phyloP scores from a whole-genome alignment of 2,113 vertebrate genomes.

The Mesitornis unicolor region DNA sequence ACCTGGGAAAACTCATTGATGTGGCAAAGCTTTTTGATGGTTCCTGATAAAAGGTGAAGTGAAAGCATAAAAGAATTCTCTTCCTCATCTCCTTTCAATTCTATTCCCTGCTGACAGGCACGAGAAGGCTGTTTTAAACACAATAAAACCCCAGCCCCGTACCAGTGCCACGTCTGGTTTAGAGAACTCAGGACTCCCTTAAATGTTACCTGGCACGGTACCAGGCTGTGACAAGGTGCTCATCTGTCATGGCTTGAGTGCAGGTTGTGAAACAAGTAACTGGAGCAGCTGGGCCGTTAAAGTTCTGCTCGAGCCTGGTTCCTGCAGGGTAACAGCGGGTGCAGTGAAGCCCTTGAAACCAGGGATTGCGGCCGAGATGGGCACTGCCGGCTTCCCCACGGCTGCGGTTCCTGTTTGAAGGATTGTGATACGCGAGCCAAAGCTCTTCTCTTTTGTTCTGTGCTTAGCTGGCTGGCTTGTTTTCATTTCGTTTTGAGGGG shows the following conservation, averaged over 20 bases:
- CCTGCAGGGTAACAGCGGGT: not conserved
- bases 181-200: not conserved
- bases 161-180: not conserved
- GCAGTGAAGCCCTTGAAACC: rapidly evolving
- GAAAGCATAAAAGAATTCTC: not conserved
- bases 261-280: not conserved
- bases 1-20: not conserved
- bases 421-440: not conserved
- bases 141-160: rapidly evolving
- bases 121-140: not conserved
- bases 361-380: not conserved
- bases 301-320: not conserved
- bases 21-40: not conserved
- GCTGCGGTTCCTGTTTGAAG: rapidly evolving
- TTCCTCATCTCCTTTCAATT: not conserved
- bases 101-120: not conserved
- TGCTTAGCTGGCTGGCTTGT: not conserved
- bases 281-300: not conserved
- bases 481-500: not conserved
- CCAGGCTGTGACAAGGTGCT: not conserved
- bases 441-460: not conserved
- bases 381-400: not conserved
- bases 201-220: rapidly evolving
- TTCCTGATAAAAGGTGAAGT: not conserved
- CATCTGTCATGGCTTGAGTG: not conserved